A percentile compares a stretch with the other conserved stretches of the same genome.
These are phyloP conservation scores for Pelosia muscerda DNA, from an alignment of 2,888 invertebrate genomes.

Conservation along the genomic window DNA sequence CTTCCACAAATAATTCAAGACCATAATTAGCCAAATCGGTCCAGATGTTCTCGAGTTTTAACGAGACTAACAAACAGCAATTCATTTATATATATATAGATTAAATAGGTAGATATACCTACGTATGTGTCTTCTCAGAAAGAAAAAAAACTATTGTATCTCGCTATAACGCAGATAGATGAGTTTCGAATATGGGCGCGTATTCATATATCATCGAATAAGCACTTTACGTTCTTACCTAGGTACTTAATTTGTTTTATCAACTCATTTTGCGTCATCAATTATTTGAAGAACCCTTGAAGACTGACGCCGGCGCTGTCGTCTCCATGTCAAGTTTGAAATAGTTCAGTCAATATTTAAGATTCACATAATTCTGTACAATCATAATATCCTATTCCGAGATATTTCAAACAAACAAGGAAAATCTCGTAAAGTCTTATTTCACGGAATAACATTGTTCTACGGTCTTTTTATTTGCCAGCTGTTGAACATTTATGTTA, in stretches of 20 bases:
- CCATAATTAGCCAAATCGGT: too few species aligned
- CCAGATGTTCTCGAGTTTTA: too few species aligned
- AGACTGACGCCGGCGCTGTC: constrained; percentile 17
- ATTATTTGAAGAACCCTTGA: constrained; percentile 8
- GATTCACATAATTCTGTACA: neutral
- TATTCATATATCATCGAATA: neutral
- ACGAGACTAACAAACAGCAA: too few species aligned
- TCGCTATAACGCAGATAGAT: neutral
- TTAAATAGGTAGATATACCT: too few species aligned
- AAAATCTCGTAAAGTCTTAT: constrained; percentile 12
- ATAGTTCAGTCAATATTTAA: constrained; percentile 11
- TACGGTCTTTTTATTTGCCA: neutral
- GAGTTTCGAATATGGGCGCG: neutral
- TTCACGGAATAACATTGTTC: too few species aligned
- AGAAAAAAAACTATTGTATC: neutral
- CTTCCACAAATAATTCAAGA: too few species aligned
- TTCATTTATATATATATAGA: too few species aligned
- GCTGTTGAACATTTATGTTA: too few species aligned
- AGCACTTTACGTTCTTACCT: neutral
- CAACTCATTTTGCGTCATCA: constrained; percentile 15
- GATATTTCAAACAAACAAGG: constrained; percentile 13
- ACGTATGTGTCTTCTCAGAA: too few species aligned
- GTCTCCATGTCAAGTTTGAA: constrained; percentile 14
- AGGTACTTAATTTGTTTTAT: neutral
- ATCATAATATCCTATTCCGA: constrained; percentile 6